Conservation (phyloP, 2,797 vertebrate genomes). For the Toxotes lorentzi region DNA sequence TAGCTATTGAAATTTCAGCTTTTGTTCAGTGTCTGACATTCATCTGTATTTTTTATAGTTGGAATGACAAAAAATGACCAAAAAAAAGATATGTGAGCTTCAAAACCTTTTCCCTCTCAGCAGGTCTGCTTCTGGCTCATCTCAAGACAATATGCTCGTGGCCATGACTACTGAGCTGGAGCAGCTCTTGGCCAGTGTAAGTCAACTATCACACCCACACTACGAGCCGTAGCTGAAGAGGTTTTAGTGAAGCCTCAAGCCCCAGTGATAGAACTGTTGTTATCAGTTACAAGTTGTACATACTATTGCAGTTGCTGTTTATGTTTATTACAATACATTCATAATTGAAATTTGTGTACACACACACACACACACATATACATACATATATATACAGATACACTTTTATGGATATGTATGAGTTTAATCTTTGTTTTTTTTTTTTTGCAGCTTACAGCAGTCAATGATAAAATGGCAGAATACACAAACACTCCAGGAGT, state of each 20-base stretch:
- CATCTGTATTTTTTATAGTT: not conserved
- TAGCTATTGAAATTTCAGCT: not conserved
- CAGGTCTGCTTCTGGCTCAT: conserved; percentile 92
- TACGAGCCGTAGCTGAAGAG: not conserved
- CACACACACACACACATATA: no score
- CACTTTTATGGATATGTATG: not conserved
- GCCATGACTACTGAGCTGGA: conserved; percentile 96
- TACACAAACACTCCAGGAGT: conserved; percentile 90
- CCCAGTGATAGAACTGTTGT: not conserved
- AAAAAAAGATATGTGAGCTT: not conserved
- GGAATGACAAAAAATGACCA: not conserved
- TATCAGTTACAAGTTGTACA: not conserved
- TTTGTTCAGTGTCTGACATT: not conserved
- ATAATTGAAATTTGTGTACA: not conserved
- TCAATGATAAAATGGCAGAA: conserved; percentile 97
- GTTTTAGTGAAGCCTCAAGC: not conserved
- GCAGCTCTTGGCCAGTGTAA: conserved; percentile 92
- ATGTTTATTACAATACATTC: not conserved
- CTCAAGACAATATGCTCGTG: conserved; percentile 94
- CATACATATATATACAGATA: no score
- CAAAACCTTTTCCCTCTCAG: not conserved
- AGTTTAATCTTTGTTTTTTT: not conserved
- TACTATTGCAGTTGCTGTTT: not conserved
- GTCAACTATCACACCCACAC: conserved; percentile 24
- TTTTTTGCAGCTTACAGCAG: conserved; percentile 86